Base-by-base conservation (phyloP, 2,113 vertebrate genomes). In the Leucosticte australis region DNA sequence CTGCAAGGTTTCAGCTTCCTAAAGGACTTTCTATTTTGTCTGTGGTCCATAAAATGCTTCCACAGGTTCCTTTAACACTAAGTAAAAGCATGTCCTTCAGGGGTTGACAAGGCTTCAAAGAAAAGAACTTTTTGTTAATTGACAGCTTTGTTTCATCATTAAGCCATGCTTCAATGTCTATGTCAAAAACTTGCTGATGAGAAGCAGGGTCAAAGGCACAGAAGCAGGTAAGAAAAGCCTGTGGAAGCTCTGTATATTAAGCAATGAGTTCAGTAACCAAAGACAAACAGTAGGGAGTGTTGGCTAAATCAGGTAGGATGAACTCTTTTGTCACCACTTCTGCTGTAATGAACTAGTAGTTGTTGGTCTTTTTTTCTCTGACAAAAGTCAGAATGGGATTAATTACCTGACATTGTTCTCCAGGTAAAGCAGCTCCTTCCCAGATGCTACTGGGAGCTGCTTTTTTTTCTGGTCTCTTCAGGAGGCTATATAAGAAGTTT, bases 1-100 rank as follows among this genome's bases (percentile, higher is more conserved):
- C 55, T 87, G 67, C 78, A 95, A 97, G 68, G 64, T 83, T 95
- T 80, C 52, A 88, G n/a, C 67, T 82, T 97, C 80, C 83, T 91
- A 76, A 90, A 94, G 90, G 30, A 59, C 50, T 50, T 94, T 44
- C 60, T 30, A 3, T 91, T 85, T 62, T 81, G 56, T 95, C 74
- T 87, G 67, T 0, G 0, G 26, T 67, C 60, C 59, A 65, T 82
- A 80, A 95, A 70, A 76, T 50, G 64, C 53, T 64, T 96, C 39
- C 22, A 56, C 23, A 42, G 46, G 69, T 86, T 94, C 65, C 73
- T 90, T 89, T 87, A 84, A 15, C 21, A 55, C 65, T 42, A 33
- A 79, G 42, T 85, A 76, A 92, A 92, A 94, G 18, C 31, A 62
- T 76, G 26, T 83, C 57, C 30, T 82, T 89, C 49, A 77, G 37